phyloP scores from a whole-genome alignment of 2,113 vertebrate species.

The Ranitomeya variabilis region DNA sequence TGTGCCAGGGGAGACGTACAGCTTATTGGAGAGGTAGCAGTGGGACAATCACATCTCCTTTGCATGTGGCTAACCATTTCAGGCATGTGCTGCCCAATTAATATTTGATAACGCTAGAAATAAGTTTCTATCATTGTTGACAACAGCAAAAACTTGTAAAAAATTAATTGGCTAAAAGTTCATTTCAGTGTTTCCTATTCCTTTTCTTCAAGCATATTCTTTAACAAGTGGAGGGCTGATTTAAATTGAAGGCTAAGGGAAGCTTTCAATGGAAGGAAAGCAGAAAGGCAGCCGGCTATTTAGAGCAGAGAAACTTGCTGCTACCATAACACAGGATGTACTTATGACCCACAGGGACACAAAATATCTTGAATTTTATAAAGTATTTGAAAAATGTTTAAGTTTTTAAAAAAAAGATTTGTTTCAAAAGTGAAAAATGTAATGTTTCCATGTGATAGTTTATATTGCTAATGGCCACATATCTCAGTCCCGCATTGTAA shows the following conservation, averaged over 20 bases:
- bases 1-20: constrained; percentile 62
- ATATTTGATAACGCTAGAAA: constrained; percentile 69
- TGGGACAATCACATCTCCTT: constrained; percentile 64
- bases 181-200: constrained; percentile 61
- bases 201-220: constrained; percentile 62
- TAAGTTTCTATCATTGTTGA: constrained; percentile 72
- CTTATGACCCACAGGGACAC: neutral
- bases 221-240: constrained; percentile 56
- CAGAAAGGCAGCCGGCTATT: constrained; percentile 59
- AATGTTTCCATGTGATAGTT: neutral
- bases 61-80: constrained; percentile 66
- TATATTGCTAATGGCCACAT: neutral
- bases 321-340: neutral
- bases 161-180: constrained; percentile 68
- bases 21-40: constrained; percentile 63
- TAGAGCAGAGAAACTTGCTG: neutral
- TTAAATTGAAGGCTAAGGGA: constrained; percentile 50
- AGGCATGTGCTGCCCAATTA: constrained; percentile 67
- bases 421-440: neutral
- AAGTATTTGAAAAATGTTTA: too few species aligned
- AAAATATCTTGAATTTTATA: neutral
- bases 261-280: constrained; percentile 60
- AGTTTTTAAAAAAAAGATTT: too few species aligned
- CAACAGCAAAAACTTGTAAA: constrained; percentile 71
- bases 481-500: neutral